Evolutionary conservation across 2,113 vertebrate species (phyloP).

Genomic region (Nyctereutes procyonoides): DNA sequence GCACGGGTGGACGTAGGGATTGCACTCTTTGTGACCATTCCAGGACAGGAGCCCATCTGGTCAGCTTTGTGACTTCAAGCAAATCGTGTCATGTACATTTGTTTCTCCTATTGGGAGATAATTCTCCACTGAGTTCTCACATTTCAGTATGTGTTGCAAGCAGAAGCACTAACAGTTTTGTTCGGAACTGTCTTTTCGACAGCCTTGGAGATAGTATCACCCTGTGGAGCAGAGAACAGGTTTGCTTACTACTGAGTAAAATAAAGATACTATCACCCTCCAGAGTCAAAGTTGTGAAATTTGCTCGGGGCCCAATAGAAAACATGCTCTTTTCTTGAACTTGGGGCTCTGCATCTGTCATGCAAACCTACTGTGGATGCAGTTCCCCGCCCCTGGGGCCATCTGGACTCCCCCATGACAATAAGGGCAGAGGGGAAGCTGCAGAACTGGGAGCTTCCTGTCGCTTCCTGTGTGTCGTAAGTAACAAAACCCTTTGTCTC

Average conservation of each 20-base stretch:
- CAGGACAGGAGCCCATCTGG: background rate
- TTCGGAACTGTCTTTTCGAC: background rate
- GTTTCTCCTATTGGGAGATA: background rate
- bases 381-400: accelerated
- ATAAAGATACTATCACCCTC: background rate
- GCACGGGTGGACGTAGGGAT: too few species aligned
- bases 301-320: background rate
- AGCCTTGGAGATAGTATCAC: background rate
- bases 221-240: background rate
- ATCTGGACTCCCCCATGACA: background rate
- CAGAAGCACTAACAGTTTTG: background rate
- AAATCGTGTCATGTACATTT: background rate
- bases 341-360: background rate
- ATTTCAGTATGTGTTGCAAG: background rate
- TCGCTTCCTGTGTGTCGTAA: background rate
- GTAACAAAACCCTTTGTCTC: background rate
- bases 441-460: accelerated
- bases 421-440: too few species aligned
- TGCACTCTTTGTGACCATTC: too few species aligned
- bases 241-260: background rate
- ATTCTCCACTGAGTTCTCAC: background rate
- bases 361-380: background rate
- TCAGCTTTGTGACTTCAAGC: background rate
- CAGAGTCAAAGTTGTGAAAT: background rate
- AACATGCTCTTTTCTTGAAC: background rate